Conservation (phyloP, 2,888 invertebrate species). For the Marronus borbonicus region DNA sequence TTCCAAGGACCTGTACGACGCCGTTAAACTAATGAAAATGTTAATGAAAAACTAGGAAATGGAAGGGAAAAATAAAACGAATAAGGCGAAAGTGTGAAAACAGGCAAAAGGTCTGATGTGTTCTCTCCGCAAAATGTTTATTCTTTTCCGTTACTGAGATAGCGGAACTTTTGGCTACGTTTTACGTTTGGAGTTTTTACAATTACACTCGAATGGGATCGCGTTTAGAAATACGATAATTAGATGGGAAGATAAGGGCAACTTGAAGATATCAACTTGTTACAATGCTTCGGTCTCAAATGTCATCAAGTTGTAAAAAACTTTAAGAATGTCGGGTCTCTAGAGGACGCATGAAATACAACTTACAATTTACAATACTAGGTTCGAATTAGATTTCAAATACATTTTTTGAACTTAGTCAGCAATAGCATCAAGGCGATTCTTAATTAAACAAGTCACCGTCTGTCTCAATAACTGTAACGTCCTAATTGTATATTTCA, state of each 20-base stretch:
- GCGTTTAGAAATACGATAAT: constrained; percentile 2
- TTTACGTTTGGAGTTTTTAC: constrained; percentile 15
- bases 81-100: neutral
- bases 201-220: constrained; percentile 3
- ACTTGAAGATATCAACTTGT: too few species aligned
- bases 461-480: neutral
- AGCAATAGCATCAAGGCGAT: too few species aligned
- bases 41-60: constrained; percentile 46
- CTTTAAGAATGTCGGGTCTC: too few species aligned
- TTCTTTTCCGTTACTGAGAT: constrained; percentile 27
- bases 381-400: too few species aligned
- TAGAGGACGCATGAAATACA: too few species aligned
- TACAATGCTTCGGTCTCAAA: too few species aligned
- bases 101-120: neutral
- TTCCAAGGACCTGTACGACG: constrained; percentile 34
- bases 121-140: constrained; percentile 22
- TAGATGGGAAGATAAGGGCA: neutral
- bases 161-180: constrained; percentile 7
- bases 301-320: too few species aligned
- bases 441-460: too few species aligned
- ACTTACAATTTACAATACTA: too few species aligned
- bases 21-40: constrained; percentile 48
- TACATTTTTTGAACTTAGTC: too few species aligned
- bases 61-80: constrained; percentile 21
- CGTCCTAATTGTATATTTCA: neutral